Conservation (phyloP, 2,113 vertebrate species). For the Festucalex cinctus region DNA sequence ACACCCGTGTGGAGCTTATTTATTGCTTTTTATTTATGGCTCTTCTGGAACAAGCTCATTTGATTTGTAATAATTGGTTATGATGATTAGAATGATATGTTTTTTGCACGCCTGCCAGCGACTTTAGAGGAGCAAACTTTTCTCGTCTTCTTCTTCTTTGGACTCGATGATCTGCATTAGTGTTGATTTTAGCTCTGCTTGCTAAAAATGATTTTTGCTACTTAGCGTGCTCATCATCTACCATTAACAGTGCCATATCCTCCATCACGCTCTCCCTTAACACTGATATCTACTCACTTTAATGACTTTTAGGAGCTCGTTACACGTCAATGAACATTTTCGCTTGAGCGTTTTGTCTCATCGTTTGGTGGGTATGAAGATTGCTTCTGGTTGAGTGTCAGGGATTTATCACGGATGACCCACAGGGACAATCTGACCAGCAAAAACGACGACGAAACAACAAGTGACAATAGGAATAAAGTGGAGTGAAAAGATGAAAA, state of each 20-base stretch:
- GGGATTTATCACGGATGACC: slow-evolving; percentile 25
- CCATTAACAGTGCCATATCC: slow-evolving; percentile 73
- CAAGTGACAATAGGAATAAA: background rate
- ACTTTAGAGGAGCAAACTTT: slow-evolving; percentile 32
- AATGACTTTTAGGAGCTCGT: background rate
- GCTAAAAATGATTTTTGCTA: slow-evolving; percentile 68
- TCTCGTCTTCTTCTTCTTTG: slow-evolving; percentile 23
- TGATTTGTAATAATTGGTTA: slow-evolving; percentile 1
- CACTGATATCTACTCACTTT: slow-evolving; percentile 47
- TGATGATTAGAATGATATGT: slow-evolving; percentile 58
- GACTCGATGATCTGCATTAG: slow-evolving; percentile 62
- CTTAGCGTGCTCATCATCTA: slow-evolving; percentile 62
- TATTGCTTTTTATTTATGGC: slow-evolving; percentile 62
- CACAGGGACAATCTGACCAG: slow-evolving; percentile 60
- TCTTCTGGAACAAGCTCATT: slow-evolving; percentile 56
- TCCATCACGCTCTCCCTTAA: background rate
- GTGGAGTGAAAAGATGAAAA: background rate
- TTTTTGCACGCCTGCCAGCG: slow-evolving; percentile 75
- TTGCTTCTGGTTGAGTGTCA: slow-evolving; percentile 61
- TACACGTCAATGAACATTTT: background rate
- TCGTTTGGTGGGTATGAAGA: slow-evolving; percentile 78
- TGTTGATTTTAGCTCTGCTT: slow-evolving; percentile 75
- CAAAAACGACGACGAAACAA: slow-evolving; percentile 33
- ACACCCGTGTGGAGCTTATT: slow-evolving; percentile 45
- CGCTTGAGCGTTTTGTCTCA: slow-evolving; percentile 19